Evolutionary conservation across 2,113 vertebrate species (phyloP).

Genomic region (Sitta europaea): DNA sequence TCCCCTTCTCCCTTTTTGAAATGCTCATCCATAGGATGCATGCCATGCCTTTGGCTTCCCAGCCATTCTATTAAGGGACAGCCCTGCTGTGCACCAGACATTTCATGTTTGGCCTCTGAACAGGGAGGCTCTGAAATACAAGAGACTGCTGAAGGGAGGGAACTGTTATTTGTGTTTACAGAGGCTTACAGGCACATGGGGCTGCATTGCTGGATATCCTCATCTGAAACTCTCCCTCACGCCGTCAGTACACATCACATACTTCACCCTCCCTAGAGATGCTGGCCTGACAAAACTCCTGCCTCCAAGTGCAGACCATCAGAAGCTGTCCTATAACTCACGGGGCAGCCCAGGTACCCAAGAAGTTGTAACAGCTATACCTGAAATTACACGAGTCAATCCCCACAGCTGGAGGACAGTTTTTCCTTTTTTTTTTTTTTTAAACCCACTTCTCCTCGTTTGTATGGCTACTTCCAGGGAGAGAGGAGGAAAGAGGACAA

Average conservation of each 20-base stretch:
- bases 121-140: not conserved
- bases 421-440: not conserved
- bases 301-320: not conserved
- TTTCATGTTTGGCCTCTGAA: not conserved
- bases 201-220: not conserved
- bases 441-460: not conserved
- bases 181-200: not conserved
- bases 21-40: not conserved
- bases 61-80: not conserved
- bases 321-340: not conserved
- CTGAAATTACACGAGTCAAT: not conserved
- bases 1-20: not conserved
- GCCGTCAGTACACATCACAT: too few relatives aligned
- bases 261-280: not conserved
- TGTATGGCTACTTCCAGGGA: not conserved
- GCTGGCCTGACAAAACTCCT: not conserved
- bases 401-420: not conserved
- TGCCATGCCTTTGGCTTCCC: not conserved
- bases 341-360: not conserved
- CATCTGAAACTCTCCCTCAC: not conserved
- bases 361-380: not conserved
- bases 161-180: not conserved
- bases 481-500: not conserved
- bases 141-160: not conserved
- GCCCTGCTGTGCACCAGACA: not conserved